These are phyloP conservation scores for Melanerpes formicivorus DNA, from an alignment of 2,113 vertebrate genomes.

Conservation along the genomic window DNA sequence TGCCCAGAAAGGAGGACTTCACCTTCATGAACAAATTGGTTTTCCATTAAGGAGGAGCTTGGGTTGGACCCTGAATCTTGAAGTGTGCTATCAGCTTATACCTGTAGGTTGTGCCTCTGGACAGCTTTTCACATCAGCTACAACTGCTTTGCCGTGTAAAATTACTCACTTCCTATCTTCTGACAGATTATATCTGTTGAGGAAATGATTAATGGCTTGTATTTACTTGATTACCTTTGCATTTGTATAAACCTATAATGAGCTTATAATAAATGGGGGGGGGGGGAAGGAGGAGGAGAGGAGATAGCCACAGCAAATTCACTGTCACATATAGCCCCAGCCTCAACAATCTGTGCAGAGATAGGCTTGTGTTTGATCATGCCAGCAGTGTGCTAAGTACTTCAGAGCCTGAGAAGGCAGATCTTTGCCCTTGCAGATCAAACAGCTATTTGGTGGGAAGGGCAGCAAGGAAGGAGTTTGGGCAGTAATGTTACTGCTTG, in stretches of 20 bases:
- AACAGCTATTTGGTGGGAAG: background rate
- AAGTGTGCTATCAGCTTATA: background rate
- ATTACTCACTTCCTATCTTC: background rate
- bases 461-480: background rate
- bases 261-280: background rate
- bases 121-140: background rate
- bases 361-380: background rate
- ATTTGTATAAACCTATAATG: background rate
- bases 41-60: accelerated
- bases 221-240: background rate
- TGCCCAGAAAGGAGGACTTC: background rate
- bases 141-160: background rate
- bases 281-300: too few relatives aligned
- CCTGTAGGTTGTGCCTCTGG: slow-evolving; percentile 51
- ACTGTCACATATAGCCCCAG: background rate
- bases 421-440: background rate
- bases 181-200: background rate
- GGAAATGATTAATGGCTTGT: background rate
- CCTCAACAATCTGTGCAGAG: background rate
- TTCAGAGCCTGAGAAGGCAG: background rate
- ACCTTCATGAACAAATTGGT: accelerated
- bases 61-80: background rate
- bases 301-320: accelerated
- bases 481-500: background rate
- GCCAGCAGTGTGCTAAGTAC: background rate